Percentiles rank a stretch among this genome's conserved stretches.
These are phyloP conservation scores for Hirudinaria manillensis DNA, from an alignment of 2,888 invertebrate genomes.

Conservation along the genomic window DNA sequence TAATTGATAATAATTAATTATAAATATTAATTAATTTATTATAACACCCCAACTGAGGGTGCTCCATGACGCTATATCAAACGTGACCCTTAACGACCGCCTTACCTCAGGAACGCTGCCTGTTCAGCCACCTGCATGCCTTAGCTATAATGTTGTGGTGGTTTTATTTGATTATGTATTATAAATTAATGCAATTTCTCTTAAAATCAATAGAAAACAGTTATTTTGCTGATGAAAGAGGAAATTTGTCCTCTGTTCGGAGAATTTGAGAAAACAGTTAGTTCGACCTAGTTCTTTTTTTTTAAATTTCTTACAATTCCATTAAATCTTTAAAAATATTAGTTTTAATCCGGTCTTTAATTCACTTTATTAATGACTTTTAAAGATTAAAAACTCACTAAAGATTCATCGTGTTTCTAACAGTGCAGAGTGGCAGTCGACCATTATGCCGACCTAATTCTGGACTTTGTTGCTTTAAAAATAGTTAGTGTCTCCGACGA, in stretches of 20 bases:
- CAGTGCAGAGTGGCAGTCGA: neutral
- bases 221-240: neutral
- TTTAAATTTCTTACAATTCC: too few species aligned
- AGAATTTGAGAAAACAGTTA: neutral
- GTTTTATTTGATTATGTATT: neutral
- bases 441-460: neutral
- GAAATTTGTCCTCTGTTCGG: conserved; percentile 5
- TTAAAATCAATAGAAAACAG: neutral
- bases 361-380: neutral
- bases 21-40: too few species aligned
- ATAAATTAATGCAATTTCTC: too few species aligned
- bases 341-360: neutral
- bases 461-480: neutral
- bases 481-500: neutral
- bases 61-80: too few species aligned
- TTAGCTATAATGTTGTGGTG: too few species aligned
- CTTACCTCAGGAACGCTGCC: too few species aligned
- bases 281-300: neutral
- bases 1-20: too few species aligned
- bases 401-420: neutral
- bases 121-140: neutral
- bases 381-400: neutral
- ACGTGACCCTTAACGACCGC: too few species aligned
- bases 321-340: neutral
- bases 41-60: too few species aligned